Conservation (phyloP, 2,888 invertebrate species). For the Operophtera brumata region DNA sequence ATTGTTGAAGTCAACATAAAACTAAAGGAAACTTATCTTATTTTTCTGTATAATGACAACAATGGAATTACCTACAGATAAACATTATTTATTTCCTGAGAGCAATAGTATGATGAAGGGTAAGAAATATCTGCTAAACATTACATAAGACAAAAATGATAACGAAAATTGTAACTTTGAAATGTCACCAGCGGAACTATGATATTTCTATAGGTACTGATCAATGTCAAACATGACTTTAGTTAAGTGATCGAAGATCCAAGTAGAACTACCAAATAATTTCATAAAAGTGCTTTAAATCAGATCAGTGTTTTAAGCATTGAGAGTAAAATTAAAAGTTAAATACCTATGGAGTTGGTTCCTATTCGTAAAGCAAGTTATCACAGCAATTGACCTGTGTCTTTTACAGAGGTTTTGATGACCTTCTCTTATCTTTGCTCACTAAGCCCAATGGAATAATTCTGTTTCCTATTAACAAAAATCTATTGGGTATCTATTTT, state of each 20-base stretch:
- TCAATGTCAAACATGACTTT: too few species aligned
- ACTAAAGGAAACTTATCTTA: slow-evolving; percentile 1
- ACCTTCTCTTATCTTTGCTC: slow-evolving; percentile 72
- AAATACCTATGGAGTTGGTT: slow-evolving; percentile 36
- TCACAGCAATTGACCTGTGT: slow-evolving; percentile 72
- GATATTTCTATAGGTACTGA: too few species aligned
- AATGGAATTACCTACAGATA: slow-evolving; percentile 15
- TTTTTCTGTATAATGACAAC: slow-evolving; percentile 8
- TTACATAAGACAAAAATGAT: slow-evolving; percentile 19
- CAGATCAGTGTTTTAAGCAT: background rate
- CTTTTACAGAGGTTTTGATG: slow-evolving; percentile 65
- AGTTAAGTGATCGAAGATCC: too few species aligned
- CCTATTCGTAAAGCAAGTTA: slow-evolving; percentile 64
- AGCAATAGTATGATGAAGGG: background rate
- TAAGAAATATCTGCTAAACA: slow-evolving; percentile 7
- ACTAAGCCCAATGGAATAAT: slow-evolving; percentile 67
- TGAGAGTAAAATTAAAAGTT: slow-evolving; percentile 36
- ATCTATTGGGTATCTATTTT: background rate
- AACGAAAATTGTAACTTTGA: background rate
- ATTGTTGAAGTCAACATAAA: too few species aligned
- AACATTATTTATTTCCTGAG: slow-evolving; percentile 14
- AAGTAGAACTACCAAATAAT: background rate
- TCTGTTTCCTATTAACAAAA: slow-evolving; percentile 55
- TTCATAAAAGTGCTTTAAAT: background rate
- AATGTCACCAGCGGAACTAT: too few species aligned